These are phyloP conservation scores for Nasonovia ribisnigri DNA, from an alignment of 2,888 invertebrate genomes.

Conservation along the genomic window DNA sequence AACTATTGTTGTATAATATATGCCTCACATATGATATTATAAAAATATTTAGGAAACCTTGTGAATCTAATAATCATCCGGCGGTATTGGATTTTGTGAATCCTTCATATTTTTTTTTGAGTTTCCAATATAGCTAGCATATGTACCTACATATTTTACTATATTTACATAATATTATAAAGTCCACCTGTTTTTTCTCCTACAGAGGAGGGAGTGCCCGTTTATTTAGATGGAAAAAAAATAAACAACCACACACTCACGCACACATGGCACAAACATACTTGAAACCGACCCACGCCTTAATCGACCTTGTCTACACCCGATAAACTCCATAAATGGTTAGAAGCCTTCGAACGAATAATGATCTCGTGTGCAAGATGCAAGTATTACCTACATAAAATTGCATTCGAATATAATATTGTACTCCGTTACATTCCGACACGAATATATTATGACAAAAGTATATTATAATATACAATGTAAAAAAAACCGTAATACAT, in stretches of 20 bases:
- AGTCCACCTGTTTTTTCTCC: conserved; percentile 29
- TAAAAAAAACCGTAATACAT: background rate
- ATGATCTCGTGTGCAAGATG: conserved; percentile 56
- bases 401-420: background rate
- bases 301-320: conserved; percentile 55
- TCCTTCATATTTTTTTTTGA: background rate
- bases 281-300: conserved; percentile 60
- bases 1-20: background rate
- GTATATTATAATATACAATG: background rate
- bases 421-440: background rate
- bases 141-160: background rate
- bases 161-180: conserved; percentile 30
- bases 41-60: background rate
- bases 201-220: conserved; percentile 34
- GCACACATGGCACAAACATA: conserved; percentile 20
- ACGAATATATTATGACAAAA: background rate
- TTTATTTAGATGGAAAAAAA: conserved; percentile 50
- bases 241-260: conserved; percentile 2
- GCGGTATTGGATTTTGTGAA: background rate
- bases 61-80: conserved; percentile 5
- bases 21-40: background rate
- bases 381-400: conserved; percentile 12
- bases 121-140: background rate
- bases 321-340: conserved; percentile 65
- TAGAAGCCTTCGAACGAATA: conserved; percentile 53